Evolutionary conservation across 2,888 invertebrate genomes (phyloP), one percentile per base, ranked within the genome.

Genomic region (Rhagium mordax): DNA sequence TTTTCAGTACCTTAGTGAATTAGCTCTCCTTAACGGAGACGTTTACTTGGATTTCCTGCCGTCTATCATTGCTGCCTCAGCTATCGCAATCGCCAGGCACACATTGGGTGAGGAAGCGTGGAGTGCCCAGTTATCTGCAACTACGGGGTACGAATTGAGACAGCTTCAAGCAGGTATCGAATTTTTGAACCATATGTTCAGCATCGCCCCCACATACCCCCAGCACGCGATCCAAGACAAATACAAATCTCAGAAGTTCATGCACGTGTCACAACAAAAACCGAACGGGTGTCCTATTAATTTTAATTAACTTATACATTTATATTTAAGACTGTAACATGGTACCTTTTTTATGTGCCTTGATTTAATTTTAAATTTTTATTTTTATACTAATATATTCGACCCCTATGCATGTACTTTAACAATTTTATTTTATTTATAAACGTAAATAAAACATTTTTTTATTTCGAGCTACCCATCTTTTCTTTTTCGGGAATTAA

Each of bases 221-320:
- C 96, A 97, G 85, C 95, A 95, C 86, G 96, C 97, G 60, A 94
- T 97, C 78, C 92, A 93, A 78, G 97, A 97, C 85, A 98, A 98
- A 89, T 98, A 96, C 89, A 95, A 93, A 87, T 89, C 88, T 79
- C 91, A 90, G 86, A 94, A 94, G 92, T 94, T 83, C 74, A 78
- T 86, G 71, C 85, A 86, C 66, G 87, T 88, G 0, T 84, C 87
- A 0, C 77, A 79, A 29, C 62, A 82, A 29, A 53, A 74, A 21
- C 81, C 83, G 5, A 79, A 72, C 0, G 74, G 72, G 47, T 57
- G 67, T 41, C 75, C 76, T 29, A 80, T 82, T 47, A 47, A 47
- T 57, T 80, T 80, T 70, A 76, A 76, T 62, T 73, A 70, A 77
- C 49, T 66, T 51, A 20, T 67, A 62, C 18, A 61, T 55, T 57